Conservation (phyloP, 1,140 invertebrate genomes). For the Aphelinus atriplicis region DNA sequence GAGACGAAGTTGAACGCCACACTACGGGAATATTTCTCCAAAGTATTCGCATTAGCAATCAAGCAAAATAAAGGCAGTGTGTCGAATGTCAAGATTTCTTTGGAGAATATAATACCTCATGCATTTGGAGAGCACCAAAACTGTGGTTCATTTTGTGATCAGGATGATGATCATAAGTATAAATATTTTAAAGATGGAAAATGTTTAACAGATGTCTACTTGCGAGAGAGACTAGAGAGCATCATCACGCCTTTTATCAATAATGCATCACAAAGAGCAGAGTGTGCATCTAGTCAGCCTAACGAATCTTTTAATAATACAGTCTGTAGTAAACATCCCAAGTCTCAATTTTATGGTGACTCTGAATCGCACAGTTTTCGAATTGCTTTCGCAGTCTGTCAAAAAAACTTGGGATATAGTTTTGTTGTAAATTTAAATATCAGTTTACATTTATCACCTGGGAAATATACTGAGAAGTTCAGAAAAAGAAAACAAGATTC, state of each 20-base stretch:
- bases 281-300: slow-evolving; percentile 16
- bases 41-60: background rate
- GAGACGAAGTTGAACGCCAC: background rate
- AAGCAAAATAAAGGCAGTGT: slow-evolving; percentile 11
- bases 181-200: background rate
- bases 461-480: too few species aligned
- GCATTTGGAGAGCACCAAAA: slow-evolving; percentile 14
- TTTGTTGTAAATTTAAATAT: too few species aligned
- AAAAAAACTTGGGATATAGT: too few species aligned
- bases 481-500: too few species aligned
- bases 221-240: background rate
- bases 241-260: background rate
- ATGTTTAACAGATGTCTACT: background rate
- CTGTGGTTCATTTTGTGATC: background rate
- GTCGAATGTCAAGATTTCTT: background rate
- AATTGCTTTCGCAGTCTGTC: background rate
- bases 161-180: background rate
- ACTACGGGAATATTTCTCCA: slow-evolving; percentile 13
- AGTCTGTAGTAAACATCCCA: slow-evolving; percentile 12
- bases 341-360: slow-evolving; percentile 6
- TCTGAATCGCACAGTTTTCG: background rate
- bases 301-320: slow-evolving; percentile 20
- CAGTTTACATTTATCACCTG: too few species aligned
- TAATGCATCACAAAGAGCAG: slow-evolving; percentile 1
- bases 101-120: slow-evolving; percentile 6